A percentile compares a stretch with the other conserved stretches of the same genome.
These are phyloP conservation scores for Anniella stebbinsi DNA, from an alignment of 2,797 vertebrate genomes.

Conservation along the genomic window DNA sequence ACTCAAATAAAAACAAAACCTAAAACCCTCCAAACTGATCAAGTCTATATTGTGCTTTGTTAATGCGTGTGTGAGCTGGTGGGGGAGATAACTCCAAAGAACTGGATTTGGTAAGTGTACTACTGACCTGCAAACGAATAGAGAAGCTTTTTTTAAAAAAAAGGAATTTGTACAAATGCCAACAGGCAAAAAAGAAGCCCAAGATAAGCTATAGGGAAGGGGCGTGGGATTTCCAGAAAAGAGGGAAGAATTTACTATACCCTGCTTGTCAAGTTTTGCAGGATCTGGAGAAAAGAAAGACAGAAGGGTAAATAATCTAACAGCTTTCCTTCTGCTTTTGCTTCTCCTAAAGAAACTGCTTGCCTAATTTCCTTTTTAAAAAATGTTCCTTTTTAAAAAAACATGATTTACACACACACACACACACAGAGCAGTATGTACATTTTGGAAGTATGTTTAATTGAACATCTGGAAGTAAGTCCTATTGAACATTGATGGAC, in stretches of 20 bases:
- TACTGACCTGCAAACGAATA: conserved; percentile 41
- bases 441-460: conserved; percentile 21
- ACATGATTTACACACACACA: conserved; percentile 68
- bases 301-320: conserved; percentile 70
- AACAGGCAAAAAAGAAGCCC: conserved; percentile 72
- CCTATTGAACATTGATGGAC: no score
- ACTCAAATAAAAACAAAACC: background rate
- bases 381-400: conserved; percentile 71
- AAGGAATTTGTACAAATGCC: conserved; percentile 41
- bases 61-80: background rate
- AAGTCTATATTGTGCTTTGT: background rate
- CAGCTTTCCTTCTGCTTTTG: conserved; percentile 81
- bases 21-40: background rate
- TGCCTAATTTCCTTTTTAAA: conserved; percentile 84
- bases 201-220: conserved; percentile 52
- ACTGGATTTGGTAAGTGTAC: background rate
- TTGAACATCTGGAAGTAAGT: background rate
- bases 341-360: conserved; percentile 81
- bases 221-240: conserved; percentile 81
- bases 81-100: background rate
- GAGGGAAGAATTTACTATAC: conserved; percentile 76
- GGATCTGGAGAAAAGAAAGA: conserved; percentile 77
- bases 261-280: conserved; percentile 75
- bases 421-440: conserved; percentile 5
- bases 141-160: fast-evolving